A percentile compares a stretch with the other conserved stretches of the same genome.
Evolutionary conservation across 1,140 invertebrate species (phyloP).

Genomic region (Telenomus remus): DNA sequence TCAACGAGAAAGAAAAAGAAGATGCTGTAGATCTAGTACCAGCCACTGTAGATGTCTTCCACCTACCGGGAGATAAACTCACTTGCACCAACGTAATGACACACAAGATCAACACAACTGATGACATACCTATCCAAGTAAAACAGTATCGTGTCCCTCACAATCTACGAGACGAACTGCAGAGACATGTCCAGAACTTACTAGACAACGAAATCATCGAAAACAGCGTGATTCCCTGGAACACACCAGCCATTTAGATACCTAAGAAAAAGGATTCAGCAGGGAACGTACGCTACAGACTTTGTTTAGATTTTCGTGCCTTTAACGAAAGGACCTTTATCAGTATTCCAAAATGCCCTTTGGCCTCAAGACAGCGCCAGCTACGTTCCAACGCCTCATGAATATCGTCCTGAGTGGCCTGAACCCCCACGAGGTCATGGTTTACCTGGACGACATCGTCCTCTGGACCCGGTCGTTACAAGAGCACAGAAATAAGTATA

Average conservation of each 20-base stretch:
- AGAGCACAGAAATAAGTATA: constrained; percentile 12
- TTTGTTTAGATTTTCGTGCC: background rate
- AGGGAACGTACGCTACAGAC: no score
- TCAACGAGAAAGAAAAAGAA: no score
- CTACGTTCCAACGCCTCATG: constrained; percentile 55
- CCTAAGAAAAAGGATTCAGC: no score
- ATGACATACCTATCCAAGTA: background rate
- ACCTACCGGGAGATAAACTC: no score
- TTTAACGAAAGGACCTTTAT: constrained; percentile 24
- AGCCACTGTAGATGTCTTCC: no score
- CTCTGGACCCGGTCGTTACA: constrained; percentile 36
- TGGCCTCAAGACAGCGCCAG: constrained; percentile 54
- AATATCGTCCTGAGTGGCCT: constrained; percentile 58
- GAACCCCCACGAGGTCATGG: constrained; percentile 3
- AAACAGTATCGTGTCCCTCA: background rate
- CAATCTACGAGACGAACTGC: no score
- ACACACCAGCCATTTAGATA: no score
- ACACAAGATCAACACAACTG: background rate
- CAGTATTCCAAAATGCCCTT: constrained; percentile 60
- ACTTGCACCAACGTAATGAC: background rate
- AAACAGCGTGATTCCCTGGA: background rate
- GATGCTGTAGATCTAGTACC: no score
- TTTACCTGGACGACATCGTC: constrained; percentile 72
- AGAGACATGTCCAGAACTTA: background rate
- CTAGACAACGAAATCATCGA: background rate